Evolutionary conservation across 2,888 invertebrate species (phyloP).

Genomic region (Agrenia bidenticulata): DNA sequence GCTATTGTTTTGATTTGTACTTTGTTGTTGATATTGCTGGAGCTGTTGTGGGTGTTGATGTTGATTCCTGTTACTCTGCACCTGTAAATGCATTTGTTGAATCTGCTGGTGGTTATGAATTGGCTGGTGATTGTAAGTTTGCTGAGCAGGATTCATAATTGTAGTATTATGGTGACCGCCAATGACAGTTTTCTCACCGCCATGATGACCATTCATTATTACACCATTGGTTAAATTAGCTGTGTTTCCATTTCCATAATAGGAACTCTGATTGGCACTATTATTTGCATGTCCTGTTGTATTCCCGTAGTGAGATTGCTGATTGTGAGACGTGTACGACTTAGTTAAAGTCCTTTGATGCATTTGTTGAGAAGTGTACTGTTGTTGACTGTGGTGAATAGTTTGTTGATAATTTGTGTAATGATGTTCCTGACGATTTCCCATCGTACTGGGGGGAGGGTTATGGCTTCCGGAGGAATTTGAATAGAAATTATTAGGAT

Average conservation of each 20-base stretch:
- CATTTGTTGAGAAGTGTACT: slow-evolving; percentile 29
- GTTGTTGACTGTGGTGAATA: slow-evolving; percentile 29
- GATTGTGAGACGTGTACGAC: slow-evolving; percentile 41
- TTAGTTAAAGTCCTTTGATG: slow-evolving; percentile 46
- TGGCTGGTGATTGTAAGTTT: slow-evolving; percentile 29
- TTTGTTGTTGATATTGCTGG: slow-evolving; percentile 24
- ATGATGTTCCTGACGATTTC: slow-evolving; percentile 29
- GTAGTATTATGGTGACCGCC: slow-evolving; percentile 29
- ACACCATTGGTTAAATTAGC: slow-evolving; percentile 28
- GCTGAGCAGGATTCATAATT: slow-evolving; percentile 17
- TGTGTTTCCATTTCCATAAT: slow-evolving; percentile 44
- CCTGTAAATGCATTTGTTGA: slow-evolving; percentile 30
- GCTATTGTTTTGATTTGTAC: slow-evolving; percentile 2
- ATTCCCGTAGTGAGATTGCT: slow-evolving; percentile 43
- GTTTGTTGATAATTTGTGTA: slow-evolving; percentile 37
- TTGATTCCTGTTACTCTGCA: slow-evolving; percentile 26
- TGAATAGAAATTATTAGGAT: slow-evolving; percentile 30
- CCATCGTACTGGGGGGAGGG: slow-evolving; percentile 15
- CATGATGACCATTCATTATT: slow-evolving; percentile 28
- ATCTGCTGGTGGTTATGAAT: slow-evolving; percentile 34
- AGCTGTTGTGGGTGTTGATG: slow-evolving; percentile 31
- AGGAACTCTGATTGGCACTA: slow-evolving; percentile 31
- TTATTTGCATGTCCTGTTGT: slow-evolving; percentile 32
- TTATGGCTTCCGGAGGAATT: slow-evolving; percentile 26
- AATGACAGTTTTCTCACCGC: slow-evolving; percentile 21